Conservation (phyloP, 2,797 vertebrate species). For the Borostomias antarcticus region DNA sequence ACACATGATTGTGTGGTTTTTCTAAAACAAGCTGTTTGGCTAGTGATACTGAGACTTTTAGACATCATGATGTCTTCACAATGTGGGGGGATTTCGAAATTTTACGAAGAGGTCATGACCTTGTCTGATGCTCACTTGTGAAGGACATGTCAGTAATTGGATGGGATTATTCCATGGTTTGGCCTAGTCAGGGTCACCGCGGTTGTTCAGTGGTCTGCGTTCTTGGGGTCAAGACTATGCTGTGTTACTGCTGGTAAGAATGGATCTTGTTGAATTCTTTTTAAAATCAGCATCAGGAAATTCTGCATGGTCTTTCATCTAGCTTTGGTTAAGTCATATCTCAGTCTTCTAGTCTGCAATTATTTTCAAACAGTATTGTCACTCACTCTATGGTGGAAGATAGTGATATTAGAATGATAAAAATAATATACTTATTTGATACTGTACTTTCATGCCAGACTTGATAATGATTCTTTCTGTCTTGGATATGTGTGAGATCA, state of each 20-base stretch:
- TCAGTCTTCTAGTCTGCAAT: too few species aligned
- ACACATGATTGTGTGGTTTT: conserved; percentile 18
- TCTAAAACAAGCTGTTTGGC: conserved; percentile 3
- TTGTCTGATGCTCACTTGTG: conserved; percentile 42
- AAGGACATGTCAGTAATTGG: conserved; percentile 62
- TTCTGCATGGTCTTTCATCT: conserved; percentile 18
- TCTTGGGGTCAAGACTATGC: conserved; percentile 44
- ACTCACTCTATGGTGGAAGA: too few species aligned
- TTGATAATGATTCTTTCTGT: neutral
- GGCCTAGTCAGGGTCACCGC: conserved; percentile 46
- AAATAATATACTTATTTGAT: neutral
- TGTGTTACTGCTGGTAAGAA: conserved; percentile 43
- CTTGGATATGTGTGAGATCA: neutral
- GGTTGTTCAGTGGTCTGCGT: conserved; percentile 52
- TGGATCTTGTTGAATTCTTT: conserved; percentile 26
- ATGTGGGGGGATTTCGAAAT: conserved; percentile 31
- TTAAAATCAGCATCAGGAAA: conserved; percentile 37
- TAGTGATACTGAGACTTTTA: too few species aligned
- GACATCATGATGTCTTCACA: conserved; percentile 40
- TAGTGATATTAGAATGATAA: too few species aligned
- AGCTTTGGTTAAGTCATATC: too few species aligned
- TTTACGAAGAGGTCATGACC: conserved; percentile 45
- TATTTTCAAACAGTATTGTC: too few species aligned
- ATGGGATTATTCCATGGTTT: conserved; percentile 58
- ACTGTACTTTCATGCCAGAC: neutral